Evolutionary conservation across 2,888 invertebrate species (phyloP).

Genomic region (Drosophila limbata): DNA sequence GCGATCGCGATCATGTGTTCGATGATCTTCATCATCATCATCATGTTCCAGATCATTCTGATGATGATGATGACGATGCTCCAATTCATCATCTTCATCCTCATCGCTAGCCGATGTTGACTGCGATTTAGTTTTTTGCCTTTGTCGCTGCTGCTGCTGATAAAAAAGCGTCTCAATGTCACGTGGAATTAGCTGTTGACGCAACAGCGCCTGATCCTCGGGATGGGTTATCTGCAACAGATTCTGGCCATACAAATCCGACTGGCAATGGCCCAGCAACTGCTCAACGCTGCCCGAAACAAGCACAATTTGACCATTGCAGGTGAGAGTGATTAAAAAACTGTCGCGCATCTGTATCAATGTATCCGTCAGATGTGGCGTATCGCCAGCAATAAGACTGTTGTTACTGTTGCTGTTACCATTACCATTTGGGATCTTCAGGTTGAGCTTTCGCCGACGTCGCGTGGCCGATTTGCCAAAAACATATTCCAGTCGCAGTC

Average conservation of each 20-base stretch:
- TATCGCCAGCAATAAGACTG: slow-evolving; percentile 49
- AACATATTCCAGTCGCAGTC: slow-evolving; percentile 91
- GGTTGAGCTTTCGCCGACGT: slow-evolving; percentile 47
- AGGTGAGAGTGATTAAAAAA: slow-evolving; percentile 92
- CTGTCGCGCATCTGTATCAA: slow-evolving; percentile 90
- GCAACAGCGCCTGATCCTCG: slow-evolving; percentile 91
- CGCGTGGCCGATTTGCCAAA: slow-evolving; percentile 79
- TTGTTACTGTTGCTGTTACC: background rate
- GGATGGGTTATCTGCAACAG: slow-evolving; percentile 92
- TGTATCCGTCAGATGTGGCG: slow-evolving; percentile 87
- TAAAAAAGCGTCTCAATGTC: slow-evolving; percentile 84
- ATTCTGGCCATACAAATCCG: slow-evolving; percentile 93
- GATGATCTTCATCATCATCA: slow-evolving; percentile 4
- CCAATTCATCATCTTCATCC: slow-evolving; percentile 82
- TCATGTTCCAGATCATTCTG: background rate
- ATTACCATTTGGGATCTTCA: slow-evolving; percentile 26
- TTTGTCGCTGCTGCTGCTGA: slow-evolving; percentile 44
- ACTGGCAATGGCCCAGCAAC: slow-evolving; percentile 93
- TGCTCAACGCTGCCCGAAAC: slow-evolving; percentile 95
- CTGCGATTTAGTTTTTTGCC: slow-evolving; percentile 12
- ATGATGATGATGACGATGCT: background rate
- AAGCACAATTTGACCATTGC: slow-evolving; percentile 93
- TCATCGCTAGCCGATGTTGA: slow-evolving; percentile 82
- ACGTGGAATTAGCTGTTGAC: slow-evolving; percentile 88
- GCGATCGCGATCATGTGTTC: slow-evolving; percentile 28